A percentile compares a stretch with the other conserved stretches of the same genome.
phyloP scores from a whole-genome alignment of 2,113 vertebrate genomes.

The Grus americana region DNA sequence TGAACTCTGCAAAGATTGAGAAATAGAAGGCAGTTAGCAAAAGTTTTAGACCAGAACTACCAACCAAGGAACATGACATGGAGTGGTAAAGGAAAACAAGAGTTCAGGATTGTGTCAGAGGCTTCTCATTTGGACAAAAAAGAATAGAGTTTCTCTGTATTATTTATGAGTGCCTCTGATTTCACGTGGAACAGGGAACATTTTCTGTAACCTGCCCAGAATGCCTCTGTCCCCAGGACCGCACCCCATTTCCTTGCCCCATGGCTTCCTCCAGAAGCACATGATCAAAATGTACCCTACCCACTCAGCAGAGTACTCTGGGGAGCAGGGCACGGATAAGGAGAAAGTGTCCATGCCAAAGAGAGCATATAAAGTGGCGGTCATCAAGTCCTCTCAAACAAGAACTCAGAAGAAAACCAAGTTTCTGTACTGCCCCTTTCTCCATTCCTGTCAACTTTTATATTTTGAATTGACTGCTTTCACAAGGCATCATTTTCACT shows the following conservation, averaged over 20 bases:
- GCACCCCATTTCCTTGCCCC: not conserved
- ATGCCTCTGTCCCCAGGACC: not conserved
- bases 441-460: not conserved
- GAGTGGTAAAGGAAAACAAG: not conserved
- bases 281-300: not conserved
- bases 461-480: not conserved
- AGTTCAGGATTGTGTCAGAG: not conserved
- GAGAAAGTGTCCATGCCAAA: not conserved
- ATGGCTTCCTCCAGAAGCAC: not conserved
- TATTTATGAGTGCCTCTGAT: not conserved
- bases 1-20: not conserved
- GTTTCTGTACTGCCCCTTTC: not conserved
- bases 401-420: not conserved
- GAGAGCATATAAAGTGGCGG: fast-evolving
- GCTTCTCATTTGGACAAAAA: not conserved
- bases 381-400: not conserved
- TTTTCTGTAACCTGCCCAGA: not conserved
- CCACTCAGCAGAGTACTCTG: not conserved
- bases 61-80: not conserved
- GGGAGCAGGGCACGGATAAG: not conserved
- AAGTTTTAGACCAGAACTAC: not conserved
- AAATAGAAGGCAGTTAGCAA: not conserved
- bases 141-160: not conserved
- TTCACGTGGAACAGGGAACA: not conserved
- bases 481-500: not conserved